Conservation (phyloP, 1,140 invertebrate genomes). For the Drosophila kepulauana region DNA sequence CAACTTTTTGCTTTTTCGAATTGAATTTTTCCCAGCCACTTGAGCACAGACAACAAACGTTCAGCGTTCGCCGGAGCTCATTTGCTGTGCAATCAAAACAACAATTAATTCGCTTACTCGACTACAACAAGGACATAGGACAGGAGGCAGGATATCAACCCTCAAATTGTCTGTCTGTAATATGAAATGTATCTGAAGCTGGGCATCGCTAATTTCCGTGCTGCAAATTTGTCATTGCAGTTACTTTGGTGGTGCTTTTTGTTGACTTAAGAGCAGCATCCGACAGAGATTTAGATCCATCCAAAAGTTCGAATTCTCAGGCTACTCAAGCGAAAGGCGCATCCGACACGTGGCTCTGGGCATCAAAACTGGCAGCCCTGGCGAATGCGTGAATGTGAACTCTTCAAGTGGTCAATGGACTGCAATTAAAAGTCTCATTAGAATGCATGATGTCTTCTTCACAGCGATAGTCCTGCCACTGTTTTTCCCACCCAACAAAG, state of each 20-base stretch:
- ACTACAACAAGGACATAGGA: slow-evolving; percentile 20
- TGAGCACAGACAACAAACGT: slow-evolving; percentile 27
- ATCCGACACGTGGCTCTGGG: slow-evolving; percentile 65
- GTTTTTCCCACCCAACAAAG: slow-evolving; percentile 2
- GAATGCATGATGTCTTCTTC: slow-evolving; percentile 73
- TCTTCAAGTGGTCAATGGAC: slow-evolving; percentile 78
- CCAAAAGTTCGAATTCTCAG: slow-evolving; percentile 56
- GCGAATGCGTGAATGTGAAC: slow-evolving; percentile 7
- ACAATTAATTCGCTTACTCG: slow-evolving; percentile 77
- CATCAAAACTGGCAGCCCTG: neutral
- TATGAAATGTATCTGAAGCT: slow-evolving; percentile 78
- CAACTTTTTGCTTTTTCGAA: slow-evolving; percentile 8
- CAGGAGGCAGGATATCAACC: slow-evolving; percentile 49
- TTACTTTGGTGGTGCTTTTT: slow-evolving; percentile 10
- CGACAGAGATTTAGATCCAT: slow-evolving; percentile 33
- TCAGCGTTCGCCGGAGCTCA: slow-evolving; percentile 9
- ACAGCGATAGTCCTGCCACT: neutral
- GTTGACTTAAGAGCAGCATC: neutral
- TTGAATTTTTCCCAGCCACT: slow-evolving; percentile 67
- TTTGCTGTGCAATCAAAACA: slow-evolving; percentile 77
- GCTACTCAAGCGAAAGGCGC: slow-evolving; percentile 70
- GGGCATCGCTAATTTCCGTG: slow-evolving; percentile 80
- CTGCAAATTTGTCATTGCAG: slow-evolving; percentile 77
- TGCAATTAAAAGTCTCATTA: slow-evolving; percentile 81
- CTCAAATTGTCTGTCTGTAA: slow-evolving; percentile 79